phyloP scores from a whole-genome alignment of 2,888 invertebrate species.

The Lepidocyrtoides sp. region DNA sequence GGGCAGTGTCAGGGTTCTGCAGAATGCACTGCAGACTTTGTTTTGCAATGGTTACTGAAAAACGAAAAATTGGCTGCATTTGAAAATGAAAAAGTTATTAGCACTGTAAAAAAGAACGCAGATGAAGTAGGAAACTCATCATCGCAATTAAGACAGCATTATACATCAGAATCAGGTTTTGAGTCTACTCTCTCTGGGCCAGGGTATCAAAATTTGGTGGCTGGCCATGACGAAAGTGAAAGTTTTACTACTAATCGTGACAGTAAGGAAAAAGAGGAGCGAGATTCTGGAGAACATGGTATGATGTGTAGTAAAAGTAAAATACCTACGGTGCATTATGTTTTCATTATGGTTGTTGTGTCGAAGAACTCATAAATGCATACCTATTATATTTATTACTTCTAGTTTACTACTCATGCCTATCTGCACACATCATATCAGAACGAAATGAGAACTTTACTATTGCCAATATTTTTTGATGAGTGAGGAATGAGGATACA shows the following conservation, averaged over 20 bases:
- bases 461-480: no score
- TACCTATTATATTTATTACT: no score
- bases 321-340: no score
- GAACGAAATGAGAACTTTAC: no score
- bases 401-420: no score
- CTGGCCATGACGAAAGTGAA: slow-evolving; percentile 28
- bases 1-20: slow-evolving; percentile 21
- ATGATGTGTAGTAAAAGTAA: neutral
- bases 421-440: no score
- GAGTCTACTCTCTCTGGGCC: slow-evolving; percentile 55
- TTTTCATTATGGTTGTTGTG: no score
- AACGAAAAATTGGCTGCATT: slow-evolving; percentile 43
- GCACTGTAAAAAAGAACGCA: neutral
- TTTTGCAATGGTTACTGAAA: slow-evolving; percentile 60
- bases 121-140: neutral
- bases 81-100: neutral
- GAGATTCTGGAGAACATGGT: slow-evolving; percentile 63
- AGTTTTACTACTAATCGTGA: neutral
- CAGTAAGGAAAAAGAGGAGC: neutral
- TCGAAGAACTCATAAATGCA: no score
- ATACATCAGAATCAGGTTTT: slow-evolving; percentile 63
- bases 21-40: slow-evolving; percentile 32
- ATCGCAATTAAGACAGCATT: slow-evolving; percentile 41
- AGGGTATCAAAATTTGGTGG: slow-evolving; percentile 29
- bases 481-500: no score